phyloP scores from a whole-genome alignment of 2,113 vertebrate species.

The Phyllostomus discolor region DNA sequence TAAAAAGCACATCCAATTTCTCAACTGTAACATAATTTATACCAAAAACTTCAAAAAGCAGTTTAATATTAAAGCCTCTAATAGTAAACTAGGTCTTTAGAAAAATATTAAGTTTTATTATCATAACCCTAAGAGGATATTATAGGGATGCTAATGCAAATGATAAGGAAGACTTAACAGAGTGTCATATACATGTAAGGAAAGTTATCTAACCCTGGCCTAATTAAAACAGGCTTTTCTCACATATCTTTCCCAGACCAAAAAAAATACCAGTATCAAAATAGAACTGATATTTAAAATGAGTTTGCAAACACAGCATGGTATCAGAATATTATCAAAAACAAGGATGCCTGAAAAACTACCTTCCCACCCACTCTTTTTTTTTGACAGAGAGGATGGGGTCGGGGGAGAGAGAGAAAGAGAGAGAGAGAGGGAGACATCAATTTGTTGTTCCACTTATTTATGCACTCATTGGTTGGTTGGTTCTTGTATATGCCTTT shows the following conservation, averaged over 20 bases:
- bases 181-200: background rate
- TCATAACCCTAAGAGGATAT: slow-evolving; percentile 23
- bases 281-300: slow-evolving; percentile 51
- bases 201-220: slow-evolving; percentile 27
- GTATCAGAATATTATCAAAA: slow-evolving; percentile 32
- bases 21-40: slow-evolving; percentile 41
- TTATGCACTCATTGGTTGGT: no score
- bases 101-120: slow-evolving; percentile 20
- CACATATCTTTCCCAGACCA: background rate
- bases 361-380: background rate
- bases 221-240: slow-evolving; percentile 44
- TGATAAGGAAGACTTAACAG: background rate
- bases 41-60: slow-evolving; percentile 36
- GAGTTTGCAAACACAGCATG: slow-evolving; percentile 18
- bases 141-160: slow-evolving; percentile 4
- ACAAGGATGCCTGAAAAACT: slow-evolving; percentile 4
- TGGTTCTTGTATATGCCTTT: no score
- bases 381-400: no score
- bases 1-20: slow-evolving; percentile 27
- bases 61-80: slow-evolving; percentile 23
- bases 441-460: no score
- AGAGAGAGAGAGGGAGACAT: no score
- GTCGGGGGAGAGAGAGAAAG: no score
- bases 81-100: background rate
- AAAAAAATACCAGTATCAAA: slow-evolving; percentile 20